Evolutionary conservation across 2,797 vertebrate genomes (phyloP).

Genomic region (Scleropages formosus): DNA sequence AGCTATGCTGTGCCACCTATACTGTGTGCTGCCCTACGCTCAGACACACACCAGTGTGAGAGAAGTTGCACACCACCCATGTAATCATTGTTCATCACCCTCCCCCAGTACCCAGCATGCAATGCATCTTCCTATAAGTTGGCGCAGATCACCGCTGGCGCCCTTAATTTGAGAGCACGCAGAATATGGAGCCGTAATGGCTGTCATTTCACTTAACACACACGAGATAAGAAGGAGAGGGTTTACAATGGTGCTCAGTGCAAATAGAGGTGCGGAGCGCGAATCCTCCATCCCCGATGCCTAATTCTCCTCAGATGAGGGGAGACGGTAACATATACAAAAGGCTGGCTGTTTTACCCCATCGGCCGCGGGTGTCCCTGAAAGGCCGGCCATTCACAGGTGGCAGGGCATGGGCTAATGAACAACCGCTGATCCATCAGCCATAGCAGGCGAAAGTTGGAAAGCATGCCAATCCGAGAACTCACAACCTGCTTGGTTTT

Average conservation of each 20-base stretch:
- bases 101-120: conserved; percentile 52
- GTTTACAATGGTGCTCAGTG: conserved; percentile 70
- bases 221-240: conserved; percentile 67
- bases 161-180: conserved; percentile 48
- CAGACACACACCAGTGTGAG: neutral
- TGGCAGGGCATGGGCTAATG: conserved; percentile 75
- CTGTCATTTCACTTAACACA: conserved; percentile 63
- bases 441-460: conserved; percentile 81
- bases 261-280: conserved; percentile 73
- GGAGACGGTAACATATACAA: conserved; percentile 90
- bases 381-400: conserved; percentile 85
- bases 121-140: conserved; percentile 57
- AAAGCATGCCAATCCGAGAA: conserved; percentile 87
- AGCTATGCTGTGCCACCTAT: too few relatives aligned
- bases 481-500: too few relatives aligned
- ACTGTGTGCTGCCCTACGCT: too few relatives aligned
- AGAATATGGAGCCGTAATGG: conserved; percentile 58
- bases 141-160: neutral
- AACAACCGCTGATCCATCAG: conserved; percentile 85
- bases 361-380: conserved; percentile 76
- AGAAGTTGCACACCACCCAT: neutral
- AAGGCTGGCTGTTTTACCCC: conserved; percentile 83
- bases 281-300: conserved; percentile 79
- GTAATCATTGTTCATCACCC: neutral
- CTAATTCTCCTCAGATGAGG: conserved; percentile 95